Evolutionary conservation across 2,888 invertebrate genomes (phyloP).

Genomic region (Drosophila meridionalis): DNA sequence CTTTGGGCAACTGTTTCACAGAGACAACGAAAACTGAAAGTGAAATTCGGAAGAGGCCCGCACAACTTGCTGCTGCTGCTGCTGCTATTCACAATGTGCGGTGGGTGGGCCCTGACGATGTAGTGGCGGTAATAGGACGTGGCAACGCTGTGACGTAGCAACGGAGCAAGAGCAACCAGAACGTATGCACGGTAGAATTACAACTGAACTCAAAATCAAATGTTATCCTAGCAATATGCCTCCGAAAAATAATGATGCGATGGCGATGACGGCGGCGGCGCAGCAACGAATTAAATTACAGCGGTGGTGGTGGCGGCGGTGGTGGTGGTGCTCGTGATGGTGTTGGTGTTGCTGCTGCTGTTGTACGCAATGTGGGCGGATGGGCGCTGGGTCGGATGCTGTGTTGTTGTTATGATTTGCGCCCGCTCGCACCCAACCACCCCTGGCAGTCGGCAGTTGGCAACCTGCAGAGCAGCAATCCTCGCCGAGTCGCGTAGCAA

Average conservation of each 20-base stretch:
- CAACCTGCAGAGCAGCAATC: constrained; percentile 23
- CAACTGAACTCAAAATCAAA: constrained; percentile 86
- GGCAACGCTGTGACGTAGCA: constrained; percentile 82
- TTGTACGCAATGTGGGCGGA: constrained; percentile 23
- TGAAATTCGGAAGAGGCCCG: constrained; percentile 60
- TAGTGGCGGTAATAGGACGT: constrained; percentile 37
- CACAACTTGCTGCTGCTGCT: constrained; percentile 25
- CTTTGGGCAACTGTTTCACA: constrained; percentile 68
- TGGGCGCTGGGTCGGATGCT: constrained; percentile 33
- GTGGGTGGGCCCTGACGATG: constrained; percentile 24
- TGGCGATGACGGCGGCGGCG: constrained; percentile 61
- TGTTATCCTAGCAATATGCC: constrained; percentile 85
- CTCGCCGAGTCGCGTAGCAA: constrained; percentile 56
- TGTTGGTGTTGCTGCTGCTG: constrained; percentile 8
- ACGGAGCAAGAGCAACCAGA: constrained; percentile 83
- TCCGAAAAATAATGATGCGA: constrained; percentile 80
- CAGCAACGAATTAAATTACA: constrained; percentile 74
- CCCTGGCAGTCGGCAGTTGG: constrained; percentile 32
- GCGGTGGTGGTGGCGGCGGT: constrained; percentile 37
- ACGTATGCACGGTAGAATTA: constrained; percentile 85
- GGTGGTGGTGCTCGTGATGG: no score
- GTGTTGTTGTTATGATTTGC: constrained; percentile 76
- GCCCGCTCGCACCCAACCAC: constrained; percentile 37
- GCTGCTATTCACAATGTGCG: constrained; percentile 15
- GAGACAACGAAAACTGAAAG: constrained; percentile 76